Conservation (phyloP, 2,888 invertebrate species). For the Amphipyra berbera region DNA sequence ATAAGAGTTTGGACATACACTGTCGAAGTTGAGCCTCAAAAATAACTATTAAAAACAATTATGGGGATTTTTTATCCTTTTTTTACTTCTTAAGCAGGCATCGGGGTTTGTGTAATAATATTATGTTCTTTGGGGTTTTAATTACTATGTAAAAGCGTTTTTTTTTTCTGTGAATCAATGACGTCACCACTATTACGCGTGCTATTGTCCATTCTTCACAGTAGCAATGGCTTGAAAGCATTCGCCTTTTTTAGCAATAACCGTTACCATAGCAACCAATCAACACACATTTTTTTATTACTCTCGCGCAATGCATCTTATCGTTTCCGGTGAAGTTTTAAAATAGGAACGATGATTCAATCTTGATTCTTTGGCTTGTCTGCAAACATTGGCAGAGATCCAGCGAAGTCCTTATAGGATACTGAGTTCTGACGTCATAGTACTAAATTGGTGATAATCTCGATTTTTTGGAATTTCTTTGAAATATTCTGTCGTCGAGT, state of each 20-base stretch:
- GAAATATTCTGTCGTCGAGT: constrained; percentile 8
- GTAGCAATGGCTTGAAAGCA: too few relatives aligned
- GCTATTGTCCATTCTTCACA: neutral
- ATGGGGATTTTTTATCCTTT: too few relatives aligned
- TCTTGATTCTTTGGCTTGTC: constrained; percentile 51
- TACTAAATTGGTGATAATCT: constrained; percentile 39
- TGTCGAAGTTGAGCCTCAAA: too few relatives aligned
- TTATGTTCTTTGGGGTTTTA: too few relatives aligned
- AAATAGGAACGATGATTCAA: constrained; percentile 58
- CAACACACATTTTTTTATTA: constrained; percentile 15
- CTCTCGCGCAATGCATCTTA: constrained; percentile 35
- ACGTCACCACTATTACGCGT: too few relatives aligned
- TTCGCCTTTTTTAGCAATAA: neutral
- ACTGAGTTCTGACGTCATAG: constrained; percentile 44
- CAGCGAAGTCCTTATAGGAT: constrained; percentile 56
- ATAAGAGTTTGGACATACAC: too few relatives aligned
- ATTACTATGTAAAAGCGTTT: too few relatives aligned
- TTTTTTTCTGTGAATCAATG: too few relatives aligned
- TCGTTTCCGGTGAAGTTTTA: constrained; percentile 50
- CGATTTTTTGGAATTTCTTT: constrained; percentile 3
- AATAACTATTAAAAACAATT: too few relatives aligned
- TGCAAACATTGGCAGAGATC: constrained; percentile 48
- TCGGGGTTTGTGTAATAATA: too few relatives aligned
- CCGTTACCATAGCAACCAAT: constrained; percentile 29
- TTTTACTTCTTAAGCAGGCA: too few relatives aligned